Evolutionary conservation across 2,888 invertebrate genomes (phyloP), one percentile per base, ranked within the genome.

Genomic region (Drosophila robusta): DNA sequence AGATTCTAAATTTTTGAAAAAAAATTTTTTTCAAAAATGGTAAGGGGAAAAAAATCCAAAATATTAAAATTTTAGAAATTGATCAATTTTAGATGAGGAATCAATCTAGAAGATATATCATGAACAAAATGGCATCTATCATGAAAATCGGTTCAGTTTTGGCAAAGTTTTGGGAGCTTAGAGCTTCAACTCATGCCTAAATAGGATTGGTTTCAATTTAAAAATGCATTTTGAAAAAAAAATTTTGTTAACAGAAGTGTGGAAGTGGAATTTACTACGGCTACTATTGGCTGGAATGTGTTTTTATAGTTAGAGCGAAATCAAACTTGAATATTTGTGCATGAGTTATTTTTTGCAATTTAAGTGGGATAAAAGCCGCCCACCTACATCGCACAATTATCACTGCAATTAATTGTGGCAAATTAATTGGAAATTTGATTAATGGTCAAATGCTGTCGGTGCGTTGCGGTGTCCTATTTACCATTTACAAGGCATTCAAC

Each of bases 361-460:
- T 26, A 32, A 32, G 39, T 56, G 49, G 16, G 12, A 42, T 41
- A 61, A 39, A 29, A 18, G 5, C 9, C 38, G 34, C 44, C 36
- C 47, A 29, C 4, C 38, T 47, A 50, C 62, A 65, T 6, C 14
- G 39, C 71, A 63, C 83, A 86, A 86, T 89, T 86, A 80, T 84
- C 84, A 68, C 69, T 65, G 80, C 87, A 86, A 86, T 86, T 86
- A 88, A 83, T 86, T 89, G 89, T 87, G 84, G 78, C 76, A 86
- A 83, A 89, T 83, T 87, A 89, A 86, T 86, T 87, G 84, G 80
- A 87, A 76, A 87, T 83, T 88, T 89, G 89, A 89, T 86, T 86
- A 86, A 89, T 86, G 80, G 70, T 64, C 72, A 69, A 65, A 71
- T 74, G 72, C 46, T 74, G 75, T 63, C 57, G 65, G 50, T 61